These are phyloP conservation scores for Luehdorfia chinensis DNA, from an alignment of 1,140 invertebrate species.

Conservation along the genomic window DNA sequence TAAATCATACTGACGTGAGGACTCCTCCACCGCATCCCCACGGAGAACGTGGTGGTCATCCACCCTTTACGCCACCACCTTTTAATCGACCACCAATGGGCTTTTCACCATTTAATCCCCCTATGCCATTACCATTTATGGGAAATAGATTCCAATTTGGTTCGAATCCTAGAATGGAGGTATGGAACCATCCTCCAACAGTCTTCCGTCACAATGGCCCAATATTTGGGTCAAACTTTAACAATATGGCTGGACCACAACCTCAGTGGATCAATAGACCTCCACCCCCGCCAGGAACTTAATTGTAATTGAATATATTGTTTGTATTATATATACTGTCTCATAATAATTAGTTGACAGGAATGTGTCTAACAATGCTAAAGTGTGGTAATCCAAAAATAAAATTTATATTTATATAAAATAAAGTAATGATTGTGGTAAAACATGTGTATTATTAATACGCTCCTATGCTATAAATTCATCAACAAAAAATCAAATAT, in stretches of 20 bases:
- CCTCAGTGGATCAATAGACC: slow-evolving; percentile 53
- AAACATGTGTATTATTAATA: slow-evolving; percentile 17
- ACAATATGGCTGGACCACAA: slow-evolving; percentile 32
- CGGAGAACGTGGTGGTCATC: slow-evolving; percentile 21
- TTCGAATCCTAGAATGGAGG: slow-evolving; percentile 30
- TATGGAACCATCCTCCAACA: slow-evolving; percentile 26
- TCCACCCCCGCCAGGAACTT: slow-evolving; percentile 60
- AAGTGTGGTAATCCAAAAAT: slow-evolving; percentile 71
- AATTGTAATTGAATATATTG: slow-evolving; percentile 22
- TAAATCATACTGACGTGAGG: slow-evolving; percentile 30
- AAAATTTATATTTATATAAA: slow-evolving; percentile 69
- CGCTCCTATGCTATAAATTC: too few species aligned
- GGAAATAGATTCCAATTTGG: slow-evolving; percentile 43
- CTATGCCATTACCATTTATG: slow-evolving; percentile 35
- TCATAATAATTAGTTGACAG: slow-evolving; percentile 40
- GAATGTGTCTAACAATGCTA: slow-evolving; percentile 52
- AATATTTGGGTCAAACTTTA: slow-evolving; percentile 49
- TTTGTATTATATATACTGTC: slow-evolving; percentile 19
- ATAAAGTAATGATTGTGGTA: slow-evolving; percentile 40
- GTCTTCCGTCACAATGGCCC: slow-evolving; percentile 41
- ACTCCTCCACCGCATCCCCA: slow-evolving; percentile 42
- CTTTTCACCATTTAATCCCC: slow-evolving; percentile 4
- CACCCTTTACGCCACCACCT: slow-evolving; percentile 31
- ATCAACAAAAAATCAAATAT: too few species aligned
- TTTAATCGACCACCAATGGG: slow-evolving; percentile 18